Base-by-base conservation (phyloP, 1,140 invertebrate species). In the Drosophila bocki region DNA sequence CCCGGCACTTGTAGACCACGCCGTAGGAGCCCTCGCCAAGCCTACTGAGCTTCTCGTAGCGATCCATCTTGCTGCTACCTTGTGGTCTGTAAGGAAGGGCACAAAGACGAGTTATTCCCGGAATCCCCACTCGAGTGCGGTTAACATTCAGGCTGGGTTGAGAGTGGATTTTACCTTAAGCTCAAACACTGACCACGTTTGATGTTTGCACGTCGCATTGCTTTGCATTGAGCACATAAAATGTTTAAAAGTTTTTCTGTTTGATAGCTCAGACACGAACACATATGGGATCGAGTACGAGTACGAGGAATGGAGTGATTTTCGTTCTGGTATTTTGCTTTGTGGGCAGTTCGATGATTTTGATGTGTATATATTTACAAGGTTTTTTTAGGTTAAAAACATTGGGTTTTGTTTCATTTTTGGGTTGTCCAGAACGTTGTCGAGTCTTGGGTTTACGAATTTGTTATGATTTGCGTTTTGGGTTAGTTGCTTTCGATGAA, bases 11-110 rank as follows among this genome's bases (percentile, higher is more conserved):
- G 95, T 99, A 99, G 51, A 99, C 99, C 63, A 99, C 96, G 9
- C 99, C 99, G 93, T 99, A 99, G 45, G 98, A 99, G 60, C 99
- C 99, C 94, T 99, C 99, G 67, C 99, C 99, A 41, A 99, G 96
- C 91, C 99, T 98, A 47, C 95, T 96, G 17, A 99, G 94, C 93
- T 98, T 98, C 93, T 99, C 99, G 94, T 99, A 99, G 64, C 98
- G 96, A 93, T 99, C 99, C 98, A 99, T 99, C 81, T 96, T 95
- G 92, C 96, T 96, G 88, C 96, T 97, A 82, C 97, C 96, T 91
- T 97, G 95, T 82, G 96, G 96, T 93, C 97, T 97, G 82, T 22
- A 90, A 92, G 41, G 22, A 71, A 32, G 56, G 9, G 29, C 26
- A 45, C 15, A 61, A 44, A 41, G 13, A 3, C 15, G 33, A 59